Conservation (phyloP, 53 echinoderm and acorn worm species). For the Echinarachnius parma region DNA sequence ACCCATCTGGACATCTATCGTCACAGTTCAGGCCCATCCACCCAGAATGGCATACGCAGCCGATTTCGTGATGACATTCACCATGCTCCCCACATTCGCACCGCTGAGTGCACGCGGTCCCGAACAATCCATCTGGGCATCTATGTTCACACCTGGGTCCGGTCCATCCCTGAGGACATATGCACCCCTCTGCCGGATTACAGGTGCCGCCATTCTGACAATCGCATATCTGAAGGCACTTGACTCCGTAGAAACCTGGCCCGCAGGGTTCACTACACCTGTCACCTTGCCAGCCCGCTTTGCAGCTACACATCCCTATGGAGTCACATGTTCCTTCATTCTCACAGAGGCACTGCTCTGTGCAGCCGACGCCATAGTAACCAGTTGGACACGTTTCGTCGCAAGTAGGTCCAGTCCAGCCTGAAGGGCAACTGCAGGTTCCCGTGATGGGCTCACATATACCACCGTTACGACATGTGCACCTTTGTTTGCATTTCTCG, state of each 20-base stretch:
- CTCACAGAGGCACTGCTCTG: conserved; percentile 24
- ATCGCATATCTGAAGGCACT: conserved; percentile 45
- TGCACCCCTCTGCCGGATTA: conserved; percentile 18
- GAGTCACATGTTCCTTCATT: conserved; percentile 44
- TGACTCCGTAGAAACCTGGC: conserved; percentile 1
- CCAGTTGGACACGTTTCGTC: conserved; percentile 31
- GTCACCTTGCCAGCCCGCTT: conserved; percentile 37
- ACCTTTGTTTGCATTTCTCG: conserved; percentile 6
- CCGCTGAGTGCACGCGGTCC: conserved; percentile 42
- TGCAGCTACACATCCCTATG: conserved; percentile 29
- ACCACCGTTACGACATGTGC: conserved; percentile 34
- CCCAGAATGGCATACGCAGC: conserved; percentile 39
- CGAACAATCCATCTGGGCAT: conserved; percentile 53
- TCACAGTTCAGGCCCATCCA: conserved; percentile 38
- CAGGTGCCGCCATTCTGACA: conserved; percentile 47
- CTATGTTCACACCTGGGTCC: conserved; percentile 34
- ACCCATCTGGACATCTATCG: conserved; percentile 26
- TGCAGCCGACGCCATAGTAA: conserved; percentile 24
- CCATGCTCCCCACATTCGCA: conserved; percentile 56
- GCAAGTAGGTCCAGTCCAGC: conserved; percentile 40
- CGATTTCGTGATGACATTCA: conserved; percentile 24
- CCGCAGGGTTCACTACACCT: conserved; percentile 11
- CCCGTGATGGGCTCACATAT: conserved; percentile 39
- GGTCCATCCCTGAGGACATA: conserved; percentile 43
- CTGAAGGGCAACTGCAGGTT: conserved; percentile 31